Evolutionary conservation across 2,888 invertebrate genomes (phyloP), one percentile per base, ranked within the genome.

Genomic region (Hypselothyrea guttata): DNA sequence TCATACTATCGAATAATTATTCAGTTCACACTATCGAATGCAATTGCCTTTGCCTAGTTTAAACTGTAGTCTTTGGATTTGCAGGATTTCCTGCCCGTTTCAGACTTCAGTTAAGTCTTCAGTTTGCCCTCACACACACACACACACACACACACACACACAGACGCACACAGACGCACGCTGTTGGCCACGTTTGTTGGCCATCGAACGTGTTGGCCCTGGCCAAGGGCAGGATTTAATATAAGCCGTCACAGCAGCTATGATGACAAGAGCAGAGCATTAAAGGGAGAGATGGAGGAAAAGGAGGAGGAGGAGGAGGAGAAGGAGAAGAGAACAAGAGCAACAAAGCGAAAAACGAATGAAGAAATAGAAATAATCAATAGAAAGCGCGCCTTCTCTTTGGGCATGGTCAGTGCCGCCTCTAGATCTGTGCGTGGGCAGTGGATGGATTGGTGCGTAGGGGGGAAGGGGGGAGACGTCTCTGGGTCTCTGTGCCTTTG

Each of bases 281-380:
- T 4, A 5, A 5, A 5, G n/a, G n/a, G 22, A 5, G 22, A 22
- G 22, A 5, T 2, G 22, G 22, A 5, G 22, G 5, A 42, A n/a
- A 22, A 22, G 22, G 2, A 22, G 22, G 22, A 22, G 22, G 22
- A 22, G 22, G 22, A 5, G n/a, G n/a, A 5, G 22, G 22, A 22
- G 22, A 5, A 5, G 22, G 22, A 5, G 22, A 22, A 42, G 56
- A 63, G 48, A 67, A 27, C 31, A 35, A 22, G 27, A 38, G 28
- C 18, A 16, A 16, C 9, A 13, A 37, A 37, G 13, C 22, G 22
- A 22, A 16, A 37, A 53, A 49, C 37, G 28, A 45, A 61, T 54
- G 44, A 64, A 73, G 67, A 79, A 78, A 79, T 73, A 63, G 68
- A 67, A 79, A 84, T 76, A 78, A 78, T 78, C 78, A 76, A 84